Conservation (phyloP, 53 echinoderm and acorn worm genomes). For the Holothuria leucospilota region DNA sequence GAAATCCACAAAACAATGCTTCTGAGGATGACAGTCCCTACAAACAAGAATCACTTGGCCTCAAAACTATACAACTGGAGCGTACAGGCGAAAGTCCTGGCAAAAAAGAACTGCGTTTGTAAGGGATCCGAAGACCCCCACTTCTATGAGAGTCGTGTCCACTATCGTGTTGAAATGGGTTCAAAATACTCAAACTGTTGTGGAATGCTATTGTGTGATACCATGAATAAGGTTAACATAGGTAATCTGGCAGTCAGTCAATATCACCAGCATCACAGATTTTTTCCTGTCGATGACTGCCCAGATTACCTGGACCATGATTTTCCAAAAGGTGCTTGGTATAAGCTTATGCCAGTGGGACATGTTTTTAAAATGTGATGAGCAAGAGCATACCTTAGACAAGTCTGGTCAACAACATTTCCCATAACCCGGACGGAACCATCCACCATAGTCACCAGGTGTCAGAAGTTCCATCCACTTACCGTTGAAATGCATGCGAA, state of each 20-base stretch:
- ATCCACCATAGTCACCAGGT: not conserved
- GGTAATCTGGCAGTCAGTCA: slow-evolving; percentile 61
- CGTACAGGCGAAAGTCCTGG: slow-evolving; percentile 40
- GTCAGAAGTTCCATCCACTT: slow-evolving; percentile 30
- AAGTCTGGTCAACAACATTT: slow-evolving; percentile 21
- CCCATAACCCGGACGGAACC: slow-evolving; percentile 38
- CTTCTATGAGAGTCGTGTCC: slow-evolving; percentile 31
- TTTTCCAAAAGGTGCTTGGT: slow-evolving; percentile 42
- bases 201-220: too few species aligned
- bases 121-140: slow-evolving; percentile 41
- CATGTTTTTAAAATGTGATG: slow-evolving; percentile 34
- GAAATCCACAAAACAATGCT: not conserved
- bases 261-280: slow-evolving; percentile 41
- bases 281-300: slow-evolving; percentile 30
- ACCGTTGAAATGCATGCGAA: slow-evolving; percentile 53
- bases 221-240: too few species aligned
- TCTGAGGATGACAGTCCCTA: not conserved
- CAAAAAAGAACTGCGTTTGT: slow-evolving; percentile 48
- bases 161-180: too few species aligned
- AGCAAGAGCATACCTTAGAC: not conserved
- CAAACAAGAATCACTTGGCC: slow-evolving; percentile 6
- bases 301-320: slow-evolving; percentile 64
- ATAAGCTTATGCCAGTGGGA: slow-evolving; percentile 44
- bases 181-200: too few species aligned
- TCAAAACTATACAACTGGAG: slow-evolving; percentile 9